These are phyloP conservation scores for Poicephalus meyeri DNA, from an alignment of 2,113 vertebrate genomes.

Conservation along the genomic window DNA sequence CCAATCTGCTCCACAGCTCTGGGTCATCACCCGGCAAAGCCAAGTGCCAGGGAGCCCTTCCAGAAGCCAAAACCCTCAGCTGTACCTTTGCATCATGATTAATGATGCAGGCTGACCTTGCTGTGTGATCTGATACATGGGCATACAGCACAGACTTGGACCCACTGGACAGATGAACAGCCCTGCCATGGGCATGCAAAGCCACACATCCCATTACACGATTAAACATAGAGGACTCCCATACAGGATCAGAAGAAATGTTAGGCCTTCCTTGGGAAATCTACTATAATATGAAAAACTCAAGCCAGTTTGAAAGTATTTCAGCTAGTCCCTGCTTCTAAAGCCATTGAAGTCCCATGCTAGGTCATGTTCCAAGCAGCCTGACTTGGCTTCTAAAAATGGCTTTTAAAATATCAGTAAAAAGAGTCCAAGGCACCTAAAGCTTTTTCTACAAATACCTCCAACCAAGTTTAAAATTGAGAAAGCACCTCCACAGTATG, in stretches of 20 bases:
- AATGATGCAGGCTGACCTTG: not conserved
- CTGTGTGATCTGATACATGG: not conserved
- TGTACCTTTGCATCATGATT: not conserved
- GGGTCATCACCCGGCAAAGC: not conserved
- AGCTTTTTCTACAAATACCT: not conserved
- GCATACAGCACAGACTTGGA: fast-evolving
- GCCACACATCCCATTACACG: not conserved
- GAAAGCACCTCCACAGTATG: not conserved
- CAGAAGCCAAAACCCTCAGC: not conserved
- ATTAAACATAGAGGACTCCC: not conserved
- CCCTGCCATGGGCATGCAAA: not conserved
- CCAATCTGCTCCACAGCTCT: not conserved
- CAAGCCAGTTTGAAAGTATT: not conserved
- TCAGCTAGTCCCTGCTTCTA: not conserved
- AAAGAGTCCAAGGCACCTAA: not conserved
- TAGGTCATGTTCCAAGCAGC: not conserved
- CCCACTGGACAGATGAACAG: not conserved
- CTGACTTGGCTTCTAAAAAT: not conserved
- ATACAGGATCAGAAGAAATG: not conserved
- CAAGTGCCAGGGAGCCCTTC: not conserved
- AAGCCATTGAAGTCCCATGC: not conserved
- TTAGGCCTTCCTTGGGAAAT: not conserved
- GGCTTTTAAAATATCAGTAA: not conserved
- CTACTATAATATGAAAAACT: not conserved
- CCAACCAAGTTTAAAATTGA: not conserved